A percentile compares a stretch with the other conserved stretches of the same genome.
phyloP scores from a whole-genome alignment of 1,140 invertebrate species.

The Magallana gigas region DNA sequence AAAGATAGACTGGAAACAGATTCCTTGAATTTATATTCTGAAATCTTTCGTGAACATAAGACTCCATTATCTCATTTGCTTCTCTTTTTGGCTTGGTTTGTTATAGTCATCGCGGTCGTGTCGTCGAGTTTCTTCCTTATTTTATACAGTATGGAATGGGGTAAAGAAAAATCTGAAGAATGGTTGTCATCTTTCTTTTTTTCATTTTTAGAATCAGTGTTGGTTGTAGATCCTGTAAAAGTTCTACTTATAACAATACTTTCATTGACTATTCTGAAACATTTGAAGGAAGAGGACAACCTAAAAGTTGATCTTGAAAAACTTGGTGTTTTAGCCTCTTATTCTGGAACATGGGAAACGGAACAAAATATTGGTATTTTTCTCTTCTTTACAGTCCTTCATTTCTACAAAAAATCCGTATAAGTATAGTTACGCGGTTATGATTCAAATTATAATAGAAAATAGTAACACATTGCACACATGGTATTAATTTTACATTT shows the following conservation, averaged over 20 bases:
- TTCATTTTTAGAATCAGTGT: constrained; percentile 68
- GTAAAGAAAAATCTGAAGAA: constrained; percentile 66
- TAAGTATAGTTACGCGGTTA: too few relatives aligned
- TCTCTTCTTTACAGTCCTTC: neutral
- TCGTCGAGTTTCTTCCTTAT: constrained; percentile 69
- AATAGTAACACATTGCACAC: too few relatives aligned
- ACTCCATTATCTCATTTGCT: constrained; percentile 60
- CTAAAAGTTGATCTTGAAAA: constrained; percentile 22
- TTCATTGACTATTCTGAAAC: constrained; percentile 1
- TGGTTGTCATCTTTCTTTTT: constrained; percentile 73
- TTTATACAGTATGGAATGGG: constrained; percentile 73
- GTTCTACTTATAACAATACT: constrained; percentile 49
- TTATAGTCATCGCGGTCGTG: constrained; percentile 56
- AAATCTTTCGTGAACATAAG: constrained; percentile 9
- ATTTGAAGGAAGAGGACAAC: neutral
- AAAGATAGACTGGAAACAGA: neutral
- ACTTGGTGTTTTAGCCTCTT: constrained; percentile 41
- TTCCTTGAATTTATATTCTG: neutral
- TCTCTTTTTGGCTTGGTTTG: constrained; percentile 66
- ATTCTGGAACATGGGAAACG: constrained; percentile 19
- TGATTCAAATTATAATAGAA: too few relatives aligned
- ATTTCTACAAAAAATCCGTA: neutral
- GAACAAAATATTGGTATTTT: neutral
- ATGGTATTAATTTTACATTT: too few relatives aligned
- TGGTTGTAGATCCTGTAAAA: constrained; percentile 72